A percentile compares a stretch with the other conserved stretches of the same genome.
phyloP scores from a whole-genome alignment of 2,888 invertebrate species.

The Pyrochroa serraticornis region DNA sequence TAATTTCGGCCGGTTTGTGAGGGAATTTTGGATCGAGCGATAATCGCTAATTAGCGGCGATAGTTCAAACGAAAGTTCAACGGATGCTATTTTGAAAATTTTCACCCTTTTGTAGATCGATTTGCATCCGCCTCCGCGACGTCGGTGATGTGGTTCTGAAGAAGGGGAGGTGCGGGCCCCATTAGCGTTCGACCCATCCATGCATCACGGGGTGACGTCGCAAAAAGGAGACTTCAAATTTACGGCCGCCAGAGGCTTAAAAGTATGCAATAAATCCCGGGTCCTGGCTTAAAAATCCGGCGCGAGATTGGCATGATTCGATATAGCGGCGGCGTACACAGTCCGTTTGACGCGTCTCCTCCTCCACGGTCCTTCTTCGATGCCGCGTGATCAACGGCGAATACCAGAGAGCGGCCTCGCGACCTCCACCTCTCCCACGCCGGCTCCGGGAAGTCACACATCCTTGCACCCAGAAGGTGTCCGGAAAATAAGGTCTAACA shows the following conservation, averaged over 20 bases:
- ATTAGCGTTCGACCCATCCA: constrained; percentile 48
- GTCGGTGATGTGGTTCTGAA: constrained; percentile 33
- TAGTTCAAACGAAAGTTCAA: too few species aligned
- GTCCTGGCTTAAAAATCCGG: constrained; percentile 56
- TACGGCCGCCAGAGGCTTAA: constrained; percentile 60
- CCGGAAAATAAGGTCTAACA: neutral
- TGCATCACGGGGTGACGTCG: constrained; percentile 54
- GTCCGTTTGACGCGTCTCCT: constrained; percentile 30
- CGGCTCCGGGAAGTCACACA: constrained; percentile 25
- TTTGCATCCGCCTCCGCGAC: constrained; percentile 37
- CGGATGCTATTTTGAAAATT: too few species aligned
- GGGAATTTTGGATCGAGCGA: too few species aligned
- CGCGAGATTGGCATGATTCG: constrained; percentile 54
- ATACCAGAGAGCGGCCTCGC: constrained; percentile 32
- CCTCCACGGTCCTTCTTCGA: constrained; percentile 33
- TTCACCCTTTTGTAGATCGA: constrained; percentile 16
- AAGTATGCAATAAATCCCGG: constrained; percentile 60
- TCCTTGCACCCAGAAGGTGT: constrained; percentile 1
- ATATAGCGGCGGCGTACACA: constrained; percentile 38
- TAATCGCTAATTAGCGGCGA: too few species aligned
- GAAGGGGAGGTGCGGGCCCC: constrained; percentile 31
- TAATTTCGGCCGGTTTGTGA: constrained; percentile 14
- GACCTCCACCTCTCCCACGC: constrained; percentile 27
- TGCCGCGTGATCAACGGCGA: constrained; percentile 44
- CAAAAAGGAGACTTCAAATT: constrained; percentile 57